Base-by-base conservation (phyloP, 2,797 vertebrate species). In the Sebastes taczanowskii region DNA sequence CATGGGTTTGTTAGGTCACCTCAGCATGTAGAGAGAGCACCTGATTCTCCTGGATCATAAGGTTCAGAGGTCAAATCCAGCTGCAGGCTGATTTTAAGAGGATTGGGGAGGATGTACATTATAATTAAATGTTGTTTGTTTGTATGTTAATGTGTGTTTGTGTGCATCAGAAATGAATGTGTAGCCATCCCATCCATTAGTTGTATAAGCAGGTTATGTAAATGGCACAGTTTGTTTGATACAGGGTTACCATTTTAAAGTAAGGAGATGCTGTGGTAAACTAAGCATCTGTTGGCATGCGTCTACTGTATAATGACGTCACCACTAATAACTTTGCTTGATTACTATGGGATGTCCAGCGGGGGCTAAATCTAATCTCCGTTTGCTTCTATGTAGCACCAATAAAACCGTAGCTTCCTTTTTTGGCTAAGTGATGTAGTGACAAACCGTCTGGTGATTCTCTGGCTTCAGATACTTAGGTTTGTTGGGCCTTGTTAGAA, bases 131-230 rank as follows among this genome's bases (percentile, higher is more conserved):
- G 64, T 56, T 30, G 8, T 55, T 49, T 38, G 20, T 55, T 58
- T 75, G 38, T 14, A 4, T 49, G 30, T 22, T 1, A 29, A 3
- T 84, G 5, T 53, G 4, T 61, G 22, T 38, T 22, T 77, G 63
- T 52, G 49, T 65, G 46, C 20, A 29, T 77, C 16, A 68, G 35
- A 77, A 53, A 64, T 74, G 56, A 2, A 79, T 88, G 49, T 72
- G 42, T 74, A 69, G 25, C 27, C 34, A 32, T 76, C 46, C 62
- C 56, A 25, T 82, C 62, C 64, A 46, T 80, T 38, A 29, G 77
- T 78, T 87, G 64, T 70, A 23, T 86, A 80, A 90, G 72, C 66
- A 38, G 32, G 75, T 90, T 94, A 85, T 59, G 72, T 90, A 87
- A 90, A 82, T 59, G 38, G 22, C 32, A 63, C 71, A 63, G 71